Evolutionary conservation across 2,888 invertebrate genomes (phyloP).

Genomic region (Thymelicus sylvestris): DNA sequence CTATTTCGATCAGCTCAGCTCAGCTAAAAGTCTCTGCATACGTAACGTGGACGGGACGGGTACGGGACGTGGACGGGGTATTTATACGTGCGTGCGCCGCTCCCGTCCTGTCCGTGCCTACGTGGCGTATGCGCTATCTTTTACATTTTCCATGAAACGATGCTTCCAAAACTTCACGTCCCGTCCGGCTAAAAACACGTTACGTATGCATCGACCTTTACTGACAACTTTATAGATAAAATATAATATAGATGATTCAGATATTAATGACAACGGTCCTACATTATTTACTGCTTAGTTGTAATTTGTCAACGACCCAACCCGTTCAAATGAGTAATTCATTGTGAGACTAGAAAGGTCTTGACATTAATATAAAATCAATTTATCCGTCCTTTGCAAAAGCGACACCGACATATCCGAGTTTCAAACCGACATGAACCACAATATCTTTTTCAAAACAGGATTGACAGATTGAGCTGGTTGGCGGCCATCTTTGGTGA

Average conservation of each 20-base stretch:
- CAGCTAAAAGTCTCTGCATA: no score
- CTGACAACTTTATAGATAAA: neutral
- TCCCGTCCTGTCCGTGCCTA: no score
- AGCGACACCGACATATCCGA: slow-evolving; percentile 39
- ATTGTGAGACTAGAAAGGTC: slow-evolving; percentile 7
- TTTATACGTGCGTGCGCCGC: no score
- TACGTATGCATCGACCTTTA: no score
- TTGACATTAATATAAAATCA: slow-evolving; percentile 8
- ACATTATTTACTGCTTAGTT: neutral
- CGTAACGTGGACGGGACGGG: no score
- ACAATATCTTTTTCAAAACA: slow-evolving; percentile 43
- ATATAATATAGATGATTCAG: neutral
- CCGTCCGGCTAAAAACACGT: no score
- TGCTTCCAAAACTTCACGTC: no score
- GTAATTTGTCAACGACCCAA: neutral
- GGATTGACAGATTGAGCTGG: slow-evolving; percentile 54
- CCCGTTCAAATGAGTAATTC: slow-evolving; percentile 7
- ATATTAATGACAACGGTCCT: neutral
- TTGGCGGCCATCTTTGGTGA: slow-evolving; percentile 46
- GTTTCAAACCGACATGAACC: slow-evolving; percentile 44
- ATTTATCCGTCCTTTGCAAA: slow-evolving; percentile 28
- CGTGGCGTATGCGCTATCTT: no score
- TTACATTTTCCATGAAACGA: no score
- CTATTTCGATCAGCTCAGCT: no score
- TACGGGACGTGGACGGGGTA: no score